These are phyloP conservation scores for Perizoma flavofasciatum DNA, from an alignment of 2,888 invertebrate genomes.

Conservation along the genomic window DNA sequence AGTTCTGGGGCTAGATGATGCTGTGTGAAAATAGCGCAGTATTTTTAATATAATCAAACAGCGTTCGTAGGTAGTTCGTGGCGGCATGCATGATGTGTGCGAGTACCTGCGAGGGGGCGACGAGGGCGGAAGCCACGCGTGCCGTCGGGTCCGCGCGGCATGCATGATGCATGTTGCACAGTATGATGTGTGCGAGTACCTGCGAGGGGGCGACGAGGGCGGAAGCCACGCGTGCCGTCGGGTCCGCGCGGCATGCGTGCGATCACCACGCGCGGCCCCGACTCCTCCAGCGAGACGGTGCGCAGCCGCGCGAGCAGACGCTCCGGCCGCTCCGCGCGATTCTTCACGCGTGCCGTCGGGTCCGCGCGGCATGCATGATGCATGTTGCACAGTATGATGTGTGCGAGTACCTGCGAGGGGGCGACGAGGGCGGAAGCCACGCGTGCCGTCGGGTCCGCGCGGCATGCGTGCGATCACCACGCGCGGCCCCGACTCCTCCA, in stretches of 20 bases:
- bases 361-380: no score
- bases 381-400: no score
- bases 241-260: constrained; percentile 95
- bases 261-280: constrained; percentile 90
- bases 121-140: constrained; percentile 88
- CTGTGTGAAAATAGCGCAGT: no score
- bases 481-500: constrained; percentile 92
- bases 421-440: constrained; percentile 87
- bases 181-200: constrained; percentile 50
- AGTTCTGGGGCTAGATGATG: no score
- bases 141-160: constrained; percentile 96
- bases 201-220: constrained; percentile 73
- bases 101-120: constrained; percentile 66
- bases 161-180: constrained; percentile 77
- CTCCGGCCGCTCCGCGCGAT: constrained; percentile 87
- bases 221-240: constrained; percentile 92
- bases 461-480: constrained; percentile 93
- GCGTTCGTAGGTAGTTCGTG: no score
- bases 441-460: constrained; percentile 94
- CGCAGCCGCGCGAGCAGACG: constrained; percentile 94
- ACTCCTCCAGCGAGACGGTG: constrained; percentile 91
- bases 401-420: constrained; percentile 58
- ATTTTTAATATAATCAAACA: no score
- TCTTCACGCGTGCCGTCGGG: no score
- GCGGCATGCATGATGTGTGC: no score